Evolutionary conservation across 2,113 vertebrate species (phyloP), one percentile per base, ranked within the genome.

Genomic region (Vulpes ferrilata): DNA sequence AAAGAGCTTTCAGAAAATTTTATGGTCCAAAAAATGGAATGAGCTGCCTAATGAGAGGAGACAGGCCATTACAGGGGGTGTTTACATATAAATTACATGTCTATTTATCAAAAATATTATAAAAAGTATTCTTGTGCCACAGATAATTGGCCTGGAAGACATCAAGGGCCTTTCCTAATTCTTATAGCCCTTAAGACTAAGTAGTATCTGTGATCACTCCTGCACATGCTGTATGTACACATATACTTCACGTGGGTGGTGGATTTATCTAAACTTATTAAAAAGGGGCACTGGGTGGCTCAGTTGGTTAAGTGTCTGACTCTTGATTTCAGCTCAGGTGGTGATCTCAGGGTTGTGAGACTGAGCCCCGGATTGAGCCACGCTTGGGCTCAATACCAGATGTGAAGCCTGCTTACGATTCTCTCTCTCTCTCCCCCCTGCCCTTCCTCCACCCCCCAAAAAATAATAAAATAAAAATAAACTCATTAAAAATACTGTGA

Each of bases 21-120:
- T 92, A 27, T 80, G 35, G 30, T 71, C 38, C 15, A 38, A 69
- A 92, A 92, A n/a, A 32, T 79, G 71, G n/a, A 85, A 81, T 55
- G 9, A 95, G 17, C 30, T 78, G 48, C 48, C 23, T 74, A 84
- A 3, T 55, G 35, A 92, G 43, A 74, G 65, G 88, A 89, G 22
- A 57, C n/a, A 9, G 23, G 20, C 32, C 32, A 88, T 48, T 59
- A 88, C 5, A 51, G 35, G 2, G 25, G 1, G 16, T 69, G 7
- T 95, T 92, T 20, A 83, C 59, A 25, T 79, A n/a, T 60, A 83
- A 90, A 95, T 86, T 88, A 65, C 19, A 81, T 57, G 59, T 53
- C 15, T 32, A 57, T n/a, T 74, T 78, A 27, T 22, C 55, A 83
- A 32, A 93, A 90, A 74, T 65, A 38, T 53, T 79, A 48, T 88